Base-by-base conservation (phyloP, 1,140 invertebrate species). In the Drosophila nasuta region DNA sequence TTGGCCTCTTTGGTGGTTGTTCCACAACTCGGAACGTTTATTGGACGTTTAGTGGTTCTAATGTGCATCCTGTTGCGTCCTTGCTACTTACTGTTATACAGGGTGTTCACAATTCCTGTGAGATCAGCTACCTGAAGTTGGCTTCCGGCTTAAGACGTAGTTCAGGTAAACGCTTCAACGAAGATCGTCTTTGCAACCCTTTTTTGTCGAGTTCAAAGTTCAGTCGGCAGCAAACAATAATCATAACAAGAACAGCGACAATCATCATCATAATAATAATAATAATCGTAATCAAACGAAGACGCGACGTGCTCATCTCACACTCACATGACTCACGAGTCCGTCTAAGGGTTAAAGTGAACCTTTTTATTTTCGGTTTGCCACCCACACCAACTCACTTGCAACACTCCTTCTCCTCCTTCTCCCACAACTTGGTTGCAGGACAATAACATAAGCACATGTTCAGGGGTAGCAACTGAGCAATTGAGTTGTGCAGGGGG, bases 11-110 rank as follows among this genome's bases (percentile, higher is more conserved):
- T 65, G 59, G 52, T 49, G 30, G 43, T 60, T 60, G 71, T 30
- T 74, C 35, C 8, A 8, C 20, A 25, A 25, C 35, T 57, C 6
- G n/a, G 13, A 35, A 11, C 54, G 56, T 72, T 85, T 78, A 81
- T 69, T 71, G 46, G 83, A 71, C 80, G 68, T 87, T 88, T 81
- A 81, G 85, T 67, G 80, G 77, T 58, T 72, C 74, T 78, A 88
- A 89, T 89, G 74, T 75, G 69, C 77, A 89, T 88, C 83, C 83
- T 89, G 85, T 88, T 88, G 83, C 80, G 58, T 33, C 2, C n/a
- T 10, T 38, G 11, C 28, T 33, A 2, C 30, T 33, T 33, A 8
- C 30, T 33, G 30, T 33, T 33, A 57, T 43, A 57, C 72, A 68
- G 83, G 76, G 80, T 87, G 79, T 45, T 25, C 81, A 56, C 20